Evolutionary conservation across 30 jellyfish, hydroid and myxozoan genomes (phyloP).

Genomic region (Phacellophora camtschatica): DNA sequence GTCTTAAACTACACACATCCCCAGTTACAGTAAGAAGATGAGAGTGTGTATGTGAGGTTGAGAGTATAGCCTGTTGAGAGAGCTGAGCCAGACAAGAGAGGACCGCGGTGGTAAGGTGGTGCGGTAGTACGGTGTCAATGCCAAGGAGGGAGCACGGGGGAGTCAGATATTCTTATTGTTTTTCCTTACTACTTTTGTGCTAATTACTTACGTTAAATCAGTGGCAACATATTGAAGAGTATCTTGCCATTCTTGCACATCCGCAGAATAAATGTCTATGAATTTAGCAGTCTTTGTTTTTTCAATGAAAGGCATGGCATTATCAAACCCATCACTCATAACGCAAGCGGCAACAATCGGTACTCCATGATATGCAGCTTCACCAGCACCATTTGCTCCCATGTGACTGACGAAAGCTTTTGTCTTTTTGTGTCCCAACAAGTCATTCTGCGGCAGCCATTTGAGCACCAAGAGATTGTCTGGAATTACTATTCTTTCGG

Average conservation of each 20-base stretch:
- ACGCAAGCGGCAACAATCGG: constrained; percentile 53
- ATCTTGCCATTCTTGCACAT: constrained; percentile 2
- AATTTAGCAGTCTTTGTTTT: constrained; percentile 49
- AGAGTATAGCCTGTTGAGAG: too few relatives aligned
- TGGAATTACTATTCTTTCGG: background rate
- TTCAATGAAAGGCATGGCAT: background rate
- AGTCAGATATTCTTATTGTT: too few relatives aligned
- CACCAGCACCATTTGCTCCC: constrained; percentile 64
- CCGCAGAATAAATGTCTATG: constrained; percentile 17
- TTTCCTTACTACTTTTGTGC: too few relatives aligned
- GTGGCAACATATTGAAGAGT: constrained; percentile 14
- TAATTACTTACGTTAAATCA: constrained; percentile 1
- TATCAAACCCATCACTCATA: constrained; percentile 24
- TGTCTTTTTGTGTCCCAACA: constrained; percentile 53
- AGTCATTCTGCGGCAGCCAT: constrained; percentile 75
- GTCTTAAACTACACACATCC: too few relatives aligned
- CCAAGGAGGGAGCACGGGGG: too few relatives aligned
- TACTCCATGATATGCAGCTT: constrained; percentile 69
- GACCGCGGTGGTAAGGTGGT: too few relatives aligned
- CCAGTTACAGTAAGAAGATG: too few relatives aligned
- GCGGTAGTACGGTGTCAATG: too few relatives aligned
- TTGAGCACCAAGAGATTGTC: constrained; percentile 1
- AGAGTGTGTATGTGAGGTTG: too few relatives aligned
- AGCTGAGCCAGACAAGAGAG: too few relatives aligned
- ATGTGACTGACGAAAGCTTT: constrained; percentile 67